A percentile compares a stretch with the other conserved stretches of the same genome.
Conservation (phyloP, 2,113 vertebrate genomes). For the Pterocles burchelli region DNA sequence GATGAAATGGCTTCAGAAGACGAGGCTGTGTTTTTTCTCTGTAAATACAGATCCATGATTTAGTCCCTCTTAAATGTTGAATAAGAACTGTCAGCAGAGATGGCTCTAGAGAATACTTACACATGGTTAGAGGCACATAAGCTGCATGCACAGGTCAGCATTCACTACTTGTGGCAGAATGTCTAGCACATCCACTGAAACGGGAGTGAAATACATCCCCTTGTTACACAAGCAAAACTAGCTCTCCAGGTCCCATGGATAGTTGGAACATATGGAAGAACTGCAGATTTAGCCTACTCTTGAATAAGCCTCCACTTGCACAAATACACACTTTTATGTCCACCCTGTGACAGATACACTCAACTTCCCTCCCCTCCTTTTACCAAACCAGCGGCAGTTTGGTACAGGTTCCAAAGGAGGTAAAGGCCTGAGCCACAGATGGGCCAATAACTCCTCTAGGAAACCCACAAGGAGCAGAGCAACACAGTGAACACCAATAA, state of each 20-base stretch:
- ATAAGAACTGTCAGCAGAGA: background rate
- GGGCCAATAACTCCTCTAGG: too few species aligned
- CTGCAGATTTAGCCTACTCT: background rate
- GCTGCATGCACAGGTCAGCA: background rate
- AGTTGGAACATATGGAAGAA: background rate
- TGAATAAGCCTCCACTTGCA: background rate
- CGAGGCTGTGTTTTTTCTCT: background rate
- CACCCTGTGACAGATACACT: too few species aligned
- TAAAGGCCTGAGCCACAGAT: too few species aligned
- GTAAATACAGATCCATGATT: background rate
- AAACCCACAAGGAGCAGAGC: too few species aligned
- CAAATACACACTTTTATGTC: background rate
- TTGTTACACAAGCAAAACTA: background rate
- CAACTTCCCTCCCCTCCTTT: too few species aligned
- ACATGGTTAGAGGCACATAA: background rate
- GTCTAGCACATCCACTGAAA: background rate
- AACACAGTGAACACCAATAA: too few species aligned
- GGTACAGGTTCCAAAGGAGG: too few species aligned
- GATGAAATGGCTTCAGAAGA: background rate
- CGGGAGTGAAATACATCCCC: background rate
- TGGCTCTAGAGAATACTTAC: background rate
- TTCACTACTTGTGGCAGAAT: background rate
- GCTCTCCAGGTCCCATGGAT: background rate
- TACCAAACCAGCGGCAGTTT: too few species aligned
- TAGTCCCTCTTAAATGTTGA: background rate